Evolutionary conservation across 2,113 vertebrate species (phyloP).

Genomic region (Stegostoma tigrinum): DNA sequence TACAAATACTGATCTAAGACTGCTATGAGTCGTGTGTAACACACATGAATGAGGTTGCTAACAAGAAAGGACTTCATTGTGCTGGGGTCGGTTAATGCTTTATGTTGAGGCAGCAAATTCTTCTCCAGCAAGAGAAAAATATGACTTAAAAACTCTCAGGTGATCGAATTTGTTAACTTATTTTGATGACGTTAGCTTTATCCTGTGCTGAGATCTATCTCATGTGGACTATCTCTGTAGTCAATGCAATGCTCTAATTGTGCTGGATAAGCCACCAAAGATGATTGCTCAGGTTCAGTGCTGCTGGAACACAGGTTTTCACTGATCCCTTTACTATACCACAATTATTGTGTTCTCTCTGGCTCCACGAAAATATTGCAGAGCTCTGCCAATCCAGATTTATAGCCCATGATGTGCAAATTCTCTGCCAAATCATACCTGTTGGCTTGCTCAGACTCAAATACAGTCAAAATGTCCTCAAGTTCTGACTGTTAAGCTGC

Average conservation of each 20-base stretch:
- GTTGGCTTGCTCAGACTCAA: neutral
- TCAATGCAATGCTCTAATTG: neutral
- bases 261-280: neutral
- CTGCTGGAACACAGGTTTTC: neutral
- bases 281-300: neutral
- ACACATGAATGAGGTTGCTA: neutral
- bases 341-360: neutral
- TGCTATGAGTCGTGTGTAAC: neutral
- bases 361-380: neutral
- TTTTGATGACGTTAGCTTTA: neutral
- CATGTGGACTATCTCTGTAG: neutral
- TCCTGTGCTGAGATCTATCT: neutral
- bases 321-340: neutral
- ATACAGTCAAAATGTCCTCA: neutral
- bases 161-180: neutral
- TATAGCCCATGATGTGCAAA: neutral
- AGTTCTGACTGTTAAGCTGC: neutral
- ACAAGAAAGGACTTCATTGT: neutral
- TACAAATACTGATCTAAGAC: neutral
- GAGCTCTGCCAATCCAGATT: neutral
- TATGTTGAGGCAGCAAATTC: neutral
- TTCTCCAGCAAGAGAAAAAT: neutral
- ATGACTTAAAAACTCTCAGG: neutral
- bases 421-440: neutral
- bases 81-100: neutral